phyloP scores from a whole-genome alignment of 2,797 vertebrate genomes.

The Pempheris klunzingeri region DNA sequence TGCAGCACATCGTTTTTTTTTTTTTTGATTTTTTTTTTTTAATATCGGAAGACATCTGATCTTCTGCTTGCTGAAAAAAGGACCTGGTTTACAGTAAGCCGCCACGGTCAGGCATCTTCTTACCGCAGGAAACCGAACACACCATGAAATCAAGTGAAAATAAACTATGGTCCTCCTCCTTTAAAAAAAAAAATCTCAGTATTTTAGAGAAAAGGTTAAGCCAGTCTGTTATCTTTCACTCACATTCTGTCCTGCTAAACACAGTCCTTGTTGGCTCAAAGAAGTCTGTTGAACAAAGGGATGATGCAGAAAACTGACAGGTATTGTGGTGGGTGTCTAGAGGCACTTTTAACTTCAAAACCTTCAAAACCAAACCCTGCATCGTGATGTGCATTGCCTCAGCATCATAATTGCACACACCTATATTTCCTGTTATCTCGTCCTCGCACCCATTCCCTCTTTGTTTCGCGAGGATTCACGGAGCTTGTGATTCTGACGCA shows the following conservation, averaged over 20 bases:
- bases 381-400: conserved; percentile 11
- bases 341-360: conserved; percentile 56
- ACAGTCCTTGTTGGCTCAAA: conserved; percentile 35
- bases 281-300: conserved; percentile 47
- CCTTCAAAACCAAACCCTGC: conserved; percentile 21
- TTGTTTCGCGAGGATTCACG: conserved; percentile 55
- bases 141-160: background rate
- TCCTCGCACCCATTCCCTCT: conserved; percentile 60
- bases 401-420: conserved; percentile 40
- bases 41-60: background rate
- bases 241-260: conserved; percentile 23
- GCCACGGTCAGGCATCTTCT: background rate
- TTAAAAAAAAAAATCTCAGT: background rate
- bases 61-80: background rate
- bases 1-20: no score
- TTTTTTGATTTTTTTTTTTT: no score
- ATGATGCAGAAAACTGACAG: conserved; percentile 23
- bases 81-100: background rate
- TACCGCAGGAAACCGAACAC: background rate
- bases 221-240: conserved; percentile 39
- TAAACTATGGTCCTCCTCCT: conserved; percentile 12
- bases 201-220: conserved; percentile 38
- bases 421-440: conserved; percentile 49
- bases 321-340: conserved; percentile 44
- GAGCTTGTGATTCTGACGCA: conserved; percentile 35